Evolutionary conservation across 2,888 invertebrate species (phyloP).

Genomic region (Pseudoips prasinana): DNA sequence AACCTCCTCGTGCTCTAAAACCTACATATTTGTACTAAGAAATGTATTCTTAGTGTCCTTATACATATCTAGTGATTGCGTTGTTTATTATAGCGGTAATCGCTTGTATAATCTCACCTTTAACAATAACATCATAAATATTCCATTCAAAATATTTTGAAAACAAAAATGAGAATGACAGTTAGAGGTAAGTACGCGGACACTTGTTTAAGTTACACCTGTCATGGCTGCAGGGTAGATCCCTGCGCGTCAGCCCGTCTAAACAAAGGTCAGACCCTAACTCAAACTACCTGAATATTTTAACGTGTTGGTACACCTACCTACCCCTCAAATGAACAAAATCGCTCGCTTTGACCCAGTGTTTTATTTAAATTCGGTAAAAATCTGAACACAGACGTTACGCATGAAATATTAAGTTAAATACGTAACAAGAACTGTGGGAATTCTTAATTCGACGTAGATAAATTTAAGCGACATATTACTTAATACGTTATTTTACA

Average conservation of each 20-base stretch:
- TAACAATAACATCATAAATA: no score
- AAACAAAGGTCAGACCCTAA: slow-evolving; percentile 49
- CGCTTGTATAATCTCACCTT: no score
- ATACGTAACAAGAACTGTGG: slow-evolving; percentile 9
- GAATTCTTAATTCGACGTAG: no score
- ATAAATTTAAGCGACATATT: no score
- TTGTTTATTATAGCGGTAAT: no score
- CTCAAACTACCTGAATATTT: slow-evolving; percentile 49
- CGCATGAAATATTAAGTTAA: slow-evolving; percentile 16
- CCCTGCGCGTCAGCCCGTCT: slow-evolving; percentile 30
- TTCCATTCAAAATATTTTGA: slow-evolving; percentile 10
- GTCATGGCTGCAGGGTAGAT: slow-evolving; percentile 24
- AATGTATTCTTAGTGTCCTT: no score
- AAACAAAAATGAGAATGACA: slow-evolving; percentile 10
- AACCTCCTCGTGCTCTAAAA: no score
- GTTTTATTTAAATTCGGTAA: slow-evolving; percentile 27
- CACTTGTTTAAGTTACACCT: slow-evolving; percentile 25
- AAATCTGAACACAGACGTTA: slow-evolving; percentile 16
- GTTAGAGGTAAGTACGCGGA: slow-evolving; percentile 11
- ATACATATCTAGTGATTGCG: no score
- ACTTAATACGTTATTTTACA: no score
- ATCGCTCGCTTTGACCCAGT: slow-evolving; percentile 30
- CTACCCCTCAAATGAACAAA: slow-evolving; percentile 43
- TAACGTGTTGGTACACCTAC: slow-evolving; percentile 34
- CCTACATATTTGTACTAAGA: no score